These are phyloP conservation scores for Phalacrocorax pelagicus DNA, from an alignment of 2,113 vertebrate species.

Conservation along the genomic window DNA sequence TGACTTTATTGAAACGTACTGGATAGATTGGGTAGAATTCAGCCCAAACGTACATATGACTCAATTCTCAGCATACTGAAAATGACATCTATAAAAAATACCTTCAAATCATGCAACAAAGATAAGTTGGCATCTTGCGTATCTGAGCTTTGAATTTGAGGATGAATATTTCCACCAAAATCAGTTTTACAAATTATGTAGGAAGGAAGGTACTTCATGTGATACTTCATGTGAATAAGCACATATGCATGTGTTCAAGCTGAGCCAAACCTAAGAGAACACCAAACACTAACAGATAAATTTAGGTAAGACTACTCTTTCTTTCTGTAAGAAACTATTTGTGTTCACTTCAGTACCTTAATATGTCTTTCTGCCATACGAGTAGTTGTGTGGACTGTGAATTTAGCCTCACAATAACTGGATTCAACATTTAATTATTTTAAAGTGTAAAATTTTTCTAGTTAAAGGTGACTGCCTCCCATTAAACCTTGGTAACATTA, in stretches of 20 bases:
- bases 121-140: background rate
- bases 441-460: background rate
- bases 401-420: background rate
- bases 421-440: background rate
- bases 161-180: background rate
- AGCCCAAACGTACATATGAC: background rate
- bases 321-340: background rate
- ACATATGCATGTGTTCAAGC: rapidly evolving
- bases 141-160: background rate
- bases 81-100: background rate
- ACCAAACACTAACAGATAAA: background rate
- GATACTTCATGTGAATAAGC: background rate
- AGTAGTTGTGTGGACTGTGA: background rate
- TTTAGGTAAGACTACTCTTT: background rate
- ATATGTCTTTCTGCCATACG: background rate
- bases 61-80: background rate
- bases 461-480: background rate
- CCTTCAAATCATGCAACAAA: background rate
- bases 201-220: background rate
- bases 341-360: background rate
- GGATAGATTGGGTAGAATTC: background rate
- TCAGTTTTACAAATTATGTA: background rate
- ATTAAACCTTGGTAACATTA: background rate
- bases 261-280: background rate
- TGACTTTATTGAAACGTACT: background rate